Base-by-base conservation (phyloP, 2,888 invertebrate genomes). In the Dioctria rufipes region DNA sequence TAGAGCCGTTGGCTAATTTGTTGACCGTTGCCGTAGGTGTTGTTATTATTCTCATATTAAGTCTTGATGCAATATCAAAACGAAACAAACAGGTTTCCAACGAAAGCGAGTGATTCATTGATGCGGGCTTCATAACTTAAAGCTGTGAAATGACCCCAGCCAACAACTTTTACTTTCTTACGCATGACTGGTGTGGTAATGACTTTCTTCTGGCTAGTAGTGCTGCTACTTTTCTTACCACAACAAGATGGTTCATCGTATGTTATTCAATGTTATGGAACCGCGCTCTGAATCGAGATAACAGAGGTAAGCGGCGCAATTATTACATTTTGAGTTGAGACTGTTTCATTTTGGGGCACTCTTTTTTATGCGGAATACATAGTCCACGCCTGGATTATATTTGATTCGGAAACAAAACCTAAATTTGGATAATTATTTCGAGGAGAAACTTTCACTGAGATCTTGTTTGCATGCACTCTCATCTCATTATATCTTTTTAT, bases 181-280 rank as follows among this genome's bases (percentile, higher is more conserved):
- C 65, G 65, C 66, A 39, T 13, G 51, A 51, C 42, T 65, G 58
- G 42, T 58, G 54, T 60, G 60, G 58, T 60, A 73, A 73, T 60
- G 58, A 73, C 73, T 73, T 73, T 73, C 73, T 73, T 73, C 54
- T 51, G 43, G 46, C 46, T 46, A 46, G 67, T 46, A 43, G 40
- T 46, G 13, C n/a, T 67, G 43, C 25, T 6, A 46, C 5, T 46
- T 25, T 25, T 25, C 25, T 25, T 25, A 25, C 25, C 25, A 11
- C 54, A 11, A 54, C 11, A 54, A 46, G 49, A 9, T 9, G 49
- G 5, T 54, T 54, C 61, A 11, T 4, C 37, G 25, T 51, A 2
- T 25, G 66, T 78, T 78, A 78, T 25, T 78, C 39, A 78, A 78
- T 78, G 78, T 78, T 78, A 78, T 78, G 78, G 78, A 78, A 78